Evolutionary conservation across 2,113 vertebrate genomes (phyloP).

Genomic region (Oenanthe melanoleuca): DNA sequence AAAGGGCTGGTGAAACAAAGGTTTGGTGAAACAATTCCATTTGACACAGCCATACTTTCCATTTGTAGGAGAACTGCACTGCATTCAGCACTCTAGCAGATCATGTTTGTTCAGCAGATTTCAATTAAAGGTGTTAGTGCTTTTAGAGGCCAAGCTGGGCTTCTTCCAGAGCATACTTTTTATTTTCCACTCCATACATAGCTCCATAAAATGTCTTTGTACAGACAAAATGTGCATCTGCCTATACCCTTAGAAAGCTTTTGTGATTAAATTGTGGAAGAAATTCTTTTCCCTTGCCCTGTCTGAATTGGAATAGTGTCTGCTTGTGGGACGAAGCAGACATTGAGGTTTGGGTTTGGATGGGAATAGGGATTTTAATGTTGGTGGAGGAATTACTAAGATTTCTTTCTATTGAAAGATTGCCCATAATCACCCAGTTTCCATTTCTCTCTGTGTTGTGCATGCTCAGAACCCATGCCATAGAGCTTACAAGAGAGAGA

Average conservation of each 20-base stretch:
- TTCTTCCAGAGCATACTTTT: background rate
- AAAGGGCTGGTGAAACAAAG: background rate
- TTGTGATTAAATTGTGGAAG: background rate
- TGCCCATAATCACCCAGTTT: background rate
- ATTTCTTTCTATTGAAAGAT: background rate
- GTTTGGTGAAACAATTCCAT: background rate
- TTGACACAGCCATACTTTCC: background rate
- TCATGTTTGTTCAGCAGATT: background rate
- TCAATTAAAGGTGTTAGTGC: background rate
- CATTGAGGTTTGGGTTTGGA: background rate
- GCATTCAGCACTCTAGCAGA: background rate
- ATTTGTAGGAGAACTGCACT: background rate
- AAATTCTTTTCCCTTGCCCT: background rate
- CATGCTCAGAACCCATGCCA: background rate
- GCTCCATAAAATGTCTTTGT: background rate
- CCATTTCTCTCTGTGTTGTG: background rate
- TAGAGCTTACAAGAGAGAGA: background rate
- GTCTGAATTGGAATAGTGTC: background rate
- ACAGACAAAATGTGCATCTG: background rate
- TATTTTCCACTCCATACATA: background rate
- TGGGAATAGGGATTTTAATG: background rate
- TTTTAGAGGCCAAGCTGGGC: background rate
- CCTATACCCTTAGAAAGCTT: background rate
- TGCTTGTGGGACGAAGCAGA: background rate
- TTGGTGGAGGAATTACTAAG: background rate